phyloP scores from a whole-genome alignment of 2,888 invertebrate species.

The Cryptocephalus moraei region DNA sequence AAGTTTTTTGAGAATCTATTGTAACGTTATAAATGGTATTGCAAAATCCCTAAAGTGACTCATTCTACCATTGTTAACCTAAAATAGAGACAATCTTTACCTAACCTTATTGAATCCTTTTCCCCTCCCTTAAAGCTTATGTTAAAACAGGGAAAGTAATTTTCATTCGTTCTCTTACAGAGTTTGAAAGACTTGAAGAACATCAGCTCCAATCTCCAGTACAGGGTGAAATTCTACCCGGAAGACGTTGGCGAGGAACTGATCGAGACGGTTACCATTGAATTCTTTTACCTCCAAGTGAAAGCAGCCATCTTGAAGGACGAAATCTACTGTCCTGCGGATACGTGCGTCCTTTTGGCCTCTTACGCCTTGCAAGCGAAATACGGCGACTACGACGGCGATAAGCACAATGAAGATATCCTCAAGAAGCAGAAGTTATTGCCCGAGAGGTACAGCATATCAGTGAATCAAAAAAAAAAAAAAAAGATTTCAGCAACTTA shows the following conservation, averaged over 20 bases:
- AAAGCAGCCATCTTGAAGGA: constrained; percentile 93
- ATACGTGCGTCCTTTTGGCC: constrained; percentile 92
- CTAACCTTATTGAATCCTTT: too few relatives aligned
- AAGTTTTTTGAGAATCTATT: too few relatives aligned
- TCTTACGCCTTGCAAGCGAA: constrained; percentile 97
- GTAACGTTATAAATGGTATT: too few relatives aligned
- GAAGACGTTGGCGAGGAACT: constrained; percentile 98
- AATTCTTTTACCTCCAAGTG: constrained; percentile 85
- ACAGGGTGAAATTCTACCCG: constrained; percentile 96
- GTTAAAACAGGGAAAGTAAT: neutral
- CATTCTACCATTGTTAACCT: too few relatives aligned
- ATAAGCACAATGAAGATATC: constrained; percentile 69
- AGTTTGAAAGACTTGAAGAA: constrained; percentile 23
- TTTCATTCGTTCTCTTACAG: constrained; percentile 16
- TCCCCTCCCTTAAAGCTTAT: too few relatives aligned
- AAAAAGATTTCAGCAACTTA: too few relatives aligned
- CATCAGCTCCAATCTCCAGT: constrained; percentile 23
- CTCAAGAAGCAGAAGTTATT: constrained; percentile 82
- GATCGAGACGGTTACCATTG: constrained; percentile 96
- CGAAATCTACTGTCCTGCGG: constrained; percentile 98
- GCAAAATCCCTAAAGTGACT: too few relatives aligned
- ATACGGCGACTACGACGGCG: constrained; percentile 86
- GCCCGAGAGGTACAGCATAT: constrained; percentile 61
- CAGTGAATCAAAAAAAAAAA: too few relatives aligned
- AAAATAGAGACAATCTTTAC: too few relatives aligned